phyloP scores from a whole-genome alignment of 1,140 invertebrate species.

The Leptinotarsa undecemlineata region DNA sequence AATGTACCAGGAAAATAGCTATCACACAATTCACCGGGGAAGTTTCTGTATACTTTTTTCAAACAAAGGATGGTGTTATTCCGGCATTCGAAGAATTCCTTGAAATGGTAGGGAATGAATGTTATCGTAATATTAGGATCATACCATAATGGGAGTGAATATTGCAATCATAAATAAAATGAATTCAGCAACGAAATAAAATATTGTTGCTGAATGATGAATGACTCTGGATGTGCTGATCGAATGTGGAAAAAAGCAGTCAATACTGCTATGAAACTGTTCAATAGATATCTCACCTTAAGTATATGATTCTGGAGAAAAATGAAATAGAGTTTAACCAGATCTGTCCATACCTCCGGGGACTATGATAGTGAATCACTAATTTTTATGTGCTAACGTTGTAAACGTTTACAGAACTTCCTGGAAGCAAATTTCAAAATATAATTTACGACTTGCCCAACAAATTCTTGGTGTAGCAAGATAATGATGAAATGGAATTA shows the following conservation, averaged over 20 bases:
- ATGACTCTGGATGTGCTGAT: slow-evolving; percentile 50
- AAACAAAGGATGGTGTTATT: neutral
- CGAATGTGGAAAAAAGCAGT: slow-evolving; percentile 51
- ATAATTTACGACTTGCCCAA: neutral
- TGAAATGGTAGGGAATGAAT: neutral
- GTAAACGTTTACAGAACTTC: neutral
- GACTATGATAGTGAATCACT: neutral
- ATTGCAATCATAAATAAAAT: no score
- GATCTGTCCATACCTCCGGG: no score
- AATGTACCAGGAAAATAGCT: neutral
- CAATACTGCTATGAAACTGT: slow-evolving; percentile 48
- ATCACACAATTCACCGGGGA: no score
- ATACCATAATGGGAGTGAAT: slow-evolving; percentile 50
- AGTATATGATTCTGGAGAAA: slow-evolving; percentile 52
- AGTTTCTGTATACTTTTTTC: neutral
- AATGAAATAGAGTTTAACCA: no score
- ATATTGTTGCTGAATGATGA: slow-evolving; percentile 52
- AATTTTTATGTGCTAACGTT: neutral
- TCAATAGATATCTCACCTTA: slow-evolving; percentile 46
- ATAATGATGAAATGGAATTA: neutral
- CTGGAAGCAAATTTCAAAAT: neutral
- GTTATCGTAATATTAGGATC: neutral
- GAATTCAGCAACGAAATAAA: slow-evolving; percentile 57
- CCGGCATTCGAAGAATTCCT: no score
- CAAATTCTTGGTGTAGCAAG: neutral